Evolutionary conservation across 2,797 vertebrate species (phyloP), one percentile per base, ranked within the genome.

Genomic region (Pogonophryne albipinna): DNA sequence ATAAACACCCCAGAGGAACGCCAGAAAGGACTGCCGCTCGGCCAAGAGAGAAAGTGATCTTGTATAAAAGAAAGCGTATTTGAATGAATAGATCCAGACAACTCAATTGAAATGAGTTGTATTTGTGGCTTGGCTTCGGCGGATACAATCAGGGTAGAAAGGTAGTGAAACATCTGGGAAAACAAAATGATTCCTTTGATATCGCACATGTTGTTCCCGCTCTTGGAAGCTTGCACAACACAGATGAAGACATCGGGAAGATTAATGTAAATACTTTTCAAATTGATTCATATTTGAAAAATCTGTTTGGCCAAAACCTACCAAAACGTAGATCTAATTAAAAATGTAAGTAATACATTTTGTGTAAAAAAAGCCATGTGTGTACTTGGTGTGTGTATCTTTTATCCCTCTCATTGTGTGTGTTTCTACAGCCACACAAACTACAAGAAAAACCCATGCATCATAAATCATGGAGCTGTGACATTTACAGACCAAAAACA

Each of bases 401-500:
- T 68, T 34, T 57, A 49, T 72, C 3, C 12, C 69, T 38, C 57
- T 73, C 41, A 72, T 78, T 66, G 50, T 69, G 41, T 83, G 53
- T 80, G 38, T 51, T 74, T 79, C 79, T 77, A 84, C 66, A 60
- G 66, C 41, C 44, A 62, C 63, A 58, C 57, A 81, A 78, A 83
- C 74, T 71, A 41, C 71, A 81, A 74, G 59, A 71, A 85, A 81
- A 67, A 66, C 46, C 59, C 23, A 27, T 27, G 23, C 53, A 20
- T 64, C 59, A 82, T 89, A 84, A 89, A 82, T 91, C 76, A 82
- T 87, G 57, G 71, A 55, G 74, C 51, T 69, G 71, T 81, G 79
- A 89, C 80, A 85, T 89, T 89, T 86, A 90, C 72, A 82, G 76
- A 82, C 74, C 84, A 65, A 83, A 64, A 85, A 85, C 78, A 84